Percentiles rank a stretch among this genome's conserved stretches.
phyloP scores from a whole-genome alignment of 2,888 invertebrate species.

The Napeogenes inachia region DNA sequence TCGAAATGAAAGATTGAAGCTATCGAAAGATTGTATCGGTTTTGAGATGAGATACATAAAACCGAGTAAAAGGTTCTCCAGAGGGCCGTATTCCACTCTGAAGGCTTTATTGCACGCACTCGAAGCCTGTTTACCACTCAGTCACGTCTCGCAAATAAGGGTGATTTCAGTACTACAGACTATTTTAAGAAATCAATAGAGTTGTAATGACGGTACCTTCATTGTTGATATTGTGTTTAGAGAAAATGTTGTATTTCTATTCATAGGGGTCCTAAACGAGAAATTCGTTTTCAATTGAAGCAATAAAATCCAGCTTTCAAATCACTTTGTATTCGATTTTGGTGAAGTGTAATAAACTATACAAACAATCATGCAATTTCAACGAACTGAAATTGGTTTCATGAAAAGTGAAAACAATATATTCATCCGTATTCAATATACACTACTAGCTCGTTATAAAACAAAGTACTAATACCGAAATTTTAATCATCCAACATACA shows the following conservation, averaged over 20 bases:
- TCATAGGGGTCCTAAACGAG: neutral
- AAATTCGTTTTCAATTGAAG: neutral
- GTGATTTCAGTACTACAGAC: constrained; percentile 22
- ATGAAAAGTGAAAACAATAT: no score
- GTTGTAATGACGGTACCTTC: neutral
- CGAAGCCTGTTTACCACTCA: constrained; percentile 30
- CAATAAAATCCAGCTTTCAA: constrained; percentile 1
- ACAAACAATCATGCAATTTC: neutral
- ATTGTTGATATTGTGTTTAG: constrained; percentile 1
- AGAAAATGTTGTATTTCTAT: constrained; percentile 1
- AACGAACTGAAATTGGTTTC: neutral
- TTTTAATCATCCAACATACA: no score
- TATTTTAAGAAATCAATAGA: constrained; percentile 28
- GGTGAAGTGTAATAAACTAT: neutral
- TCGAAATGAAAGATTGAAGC: no score
- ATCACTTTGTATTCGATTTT: neutral
- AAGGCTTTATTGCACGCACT: constrained; percentile 30
- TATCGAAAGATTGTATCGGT: no score
- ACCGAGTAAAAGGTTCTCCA: neutral
- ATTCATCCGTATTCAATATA: no score
- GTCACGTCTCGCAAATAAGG: constrained; percentile 36
- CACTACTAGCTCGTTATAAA: no score
- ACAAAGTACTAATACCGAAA: no score
- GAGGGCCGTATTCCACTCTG: constrained; percentile 14
- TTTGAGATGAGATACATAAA: neutral